Base-by-base conservation (phyloP, 1,140 invertebrate genomes). In the Trichogramma pretiosum region DNA sequence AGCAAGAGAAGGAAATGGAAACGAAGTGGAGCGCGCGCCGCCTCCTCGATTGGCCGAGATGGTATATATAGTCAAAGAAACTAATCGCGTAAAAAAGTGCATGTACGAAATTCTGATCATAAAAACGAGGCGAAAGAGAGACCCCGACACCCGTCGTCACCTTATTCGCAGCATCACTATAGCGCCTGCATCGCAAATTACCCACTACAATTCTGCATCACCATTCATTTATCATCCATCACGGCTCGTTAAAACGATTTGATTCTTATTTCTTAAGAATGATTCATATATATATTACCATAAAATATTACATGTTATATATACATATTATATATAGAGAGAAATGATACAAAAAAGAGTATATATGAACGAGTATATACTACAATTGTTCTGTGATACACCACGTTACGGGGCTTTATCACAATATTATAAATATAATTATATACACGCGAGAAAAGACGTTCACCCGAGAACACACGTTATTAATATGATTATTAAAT, bases 321-420 rank as follows among this genome's bases (percentile, higher is more conserved):
- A 55, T 16, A 40, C 11, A 30, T 28, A 43, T 37, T 16, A 40
- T 11, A 30, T 28, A 43, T 37, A 46, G 34, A 44, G 24, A 49
- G 36, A 55, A 44, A 55, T n/a, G 37, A 52, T 26, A 46, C 34
- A 36, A 21, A 47, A 39, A 51, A 42, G 28, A 22, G n/a, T n/a
- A n/a, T n/a, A n/a, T n/a, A n/a, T 23, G 42, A 37, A 30, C 4
- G 54, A 57, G 53, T 56, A 58, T 46, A 65, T 67, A 68, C 57
- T 68, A 70, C 64, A 62, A 71, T 70, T 71, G 66, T 71, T 70
- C 68, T 71, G 68, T 71, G 68, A 71, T 71, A 71, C 66, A 70
- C 64, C 68, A 71, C 60, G 59, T 70, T 71, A 67, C 63, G 67
- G 64, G 67, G 67, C 67, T 71, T 71, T 69, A 70, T 71, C 68